Conservation (phyloP, 2,888 invertebrate genomes). For the Amphipoea lucens region DNA sequence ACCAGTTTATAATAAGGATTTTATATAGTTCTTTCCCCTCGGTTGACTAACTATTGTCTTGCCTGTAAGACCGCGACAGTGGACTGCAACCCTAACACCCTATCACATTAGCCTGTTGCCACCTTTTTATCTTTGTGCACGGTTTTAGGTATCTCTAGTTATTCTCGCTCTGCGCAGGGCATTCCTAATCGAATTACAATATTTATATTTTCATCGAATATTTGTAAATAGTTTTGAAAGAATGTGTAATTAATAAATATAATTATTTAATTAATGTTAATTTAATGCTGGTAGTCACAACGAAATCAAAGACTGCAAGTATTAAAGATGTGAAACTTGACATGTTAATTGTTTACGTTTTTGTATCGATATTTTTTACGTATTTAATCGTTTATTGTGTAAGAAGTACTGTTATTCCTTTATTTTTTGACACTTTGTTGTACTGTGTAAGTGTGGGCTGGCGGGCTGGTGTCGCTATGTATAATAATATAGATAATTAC, state of each 20-base stretch:
- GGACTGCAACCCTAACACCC: conserved; percentile 32
- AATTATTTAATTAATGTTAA: conserved; percentile 73
- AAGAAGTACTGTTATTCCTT: conserved; percentile 83
- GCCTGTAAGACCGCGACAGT: conserved; percentile 39
- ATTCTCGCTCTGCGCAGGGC: conserved; percentile 84
- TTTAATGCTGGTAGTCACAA: conserved; percentile 89
- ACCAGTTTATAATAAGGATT: conserved; percentile 21
- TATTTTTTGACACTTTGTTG: conserved; percentile 88
- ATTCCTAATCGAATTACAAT: conserved; percentile 82
- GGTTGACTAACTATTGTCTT: conserved; percentile 24
- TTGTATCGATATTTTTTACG: conserved; percentile 80
- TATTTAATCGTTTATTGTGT: conserved; percentile 82
- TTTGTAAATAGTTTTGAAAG: conserved; percentile 82
- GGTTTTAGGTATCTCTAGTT: conserved; percentile 79
- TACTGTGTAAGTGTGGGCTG: conserved; percentile 70
- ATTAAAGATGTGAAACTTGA: conserved; percentile 81
- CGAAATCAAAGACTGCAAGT: conserved; percentile 90
- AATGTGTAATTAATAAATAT: conserved; percentile 61
- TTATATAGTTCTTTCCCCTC: not conserved
- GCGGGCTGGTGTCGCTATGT: conserved; percentile 43
- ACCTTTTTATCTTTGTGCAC: conserved; percentile 78
- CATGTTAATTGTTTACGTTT: conserved; percentile 78
- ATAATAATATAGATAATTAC: conserved; percentile 41
- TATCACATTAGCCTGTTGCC: conserved; percentile 74
- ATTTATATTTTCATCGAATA: conserved; percentile 84